Conservation (phyloP, 2,797 vertebrate species). For the Geotria australis region DNA sequence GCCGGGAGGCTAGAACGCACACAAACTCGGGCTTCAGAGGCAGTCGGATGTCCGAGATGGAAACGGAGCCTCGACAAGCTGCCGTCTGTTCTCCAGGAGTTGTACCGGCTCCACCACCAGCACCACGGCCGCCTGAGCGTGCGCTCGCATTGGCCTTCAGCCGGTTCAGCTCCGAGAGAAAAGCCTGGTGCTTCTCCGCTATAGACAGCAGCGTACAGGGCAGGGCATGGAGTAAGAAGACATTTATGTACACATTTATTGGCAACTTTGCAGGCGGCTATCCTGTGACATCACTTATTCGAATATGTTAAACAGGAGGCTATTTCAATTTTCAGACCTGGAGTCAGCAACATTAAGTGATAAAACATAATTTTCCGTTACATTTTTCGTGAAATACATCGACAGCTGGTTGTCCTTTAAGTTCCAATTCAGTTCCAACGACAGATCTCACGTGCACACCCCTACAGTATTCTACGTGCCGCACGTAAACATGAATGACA, state of each 20-base stretch:
- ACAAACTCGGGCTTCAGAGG: conserved; percentile 35
- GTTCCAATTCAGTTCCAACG: no score
- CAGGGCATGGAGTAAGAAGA: not conserved
- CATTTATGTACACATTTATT: not conserved
- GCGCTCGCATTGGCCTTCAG: conserved; percentile 7
- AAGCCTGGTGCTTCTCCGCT: conserved; percentile 24
- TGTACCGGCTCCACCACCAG: not conserved
- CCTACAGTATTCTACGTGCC: no score
- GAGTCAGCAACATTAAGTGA: no score
- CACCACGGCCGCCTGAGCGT: not conserved
- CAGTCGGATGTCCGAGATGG: conserved; percentile 21
- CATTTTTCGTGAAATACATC: no score
- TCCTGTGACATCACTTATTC: no score
- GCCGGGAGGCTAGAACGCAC: conserved; percentile 14
- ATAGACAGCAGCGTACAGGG: not conserved
- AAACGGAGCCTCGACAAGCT: conserved; percentile 21
- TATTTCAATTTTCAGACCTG: no score
- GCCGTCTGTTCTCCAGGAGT: conserved; percentile 3
- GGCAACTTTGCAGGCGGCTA: no score
- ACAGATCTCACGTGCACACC: no score
- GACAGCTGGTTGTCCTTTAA: no score
- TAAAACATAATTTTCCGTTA: no score
- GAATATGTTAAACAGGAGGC: no score
- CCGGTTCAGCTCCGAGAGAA: conserved; percentile 14
- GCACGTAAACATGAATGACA: no score